Base-by-base conservation (phyloP, 2,888 invertebrate species). In the Noctuana brunneofusca region DNA sequence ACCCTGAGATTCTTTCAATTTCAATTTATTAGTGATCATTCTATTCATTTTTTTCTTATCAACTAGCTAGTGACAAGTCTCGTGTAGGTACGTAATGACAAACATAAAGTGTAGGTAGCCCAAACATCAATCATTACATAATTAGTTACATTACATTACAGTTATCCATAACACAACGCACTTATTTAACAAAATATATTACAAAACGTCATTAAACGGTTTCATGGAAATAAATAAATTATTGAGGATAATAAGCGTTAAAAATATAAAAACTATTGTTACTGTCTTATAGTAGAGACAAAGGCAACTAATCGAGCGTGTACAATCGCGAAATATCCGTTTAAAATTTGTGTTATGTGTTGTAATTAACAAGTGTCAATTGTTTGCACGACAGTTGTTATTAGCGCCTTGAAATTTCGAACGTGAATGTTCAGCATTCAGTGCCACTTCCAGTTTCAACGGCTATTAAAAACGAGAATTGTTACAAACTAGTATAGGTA, bases 341-440 rank as follows among this genome's bases (percentile, higher is more conserved):
- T 53, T 32, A 53, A 60, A 53, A 53, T 49, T 58, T 35, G 41
- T 60, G 53, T 49, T 24, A 24, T 48, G 18, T 55, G 54, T 60
- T 35, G 54, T 22, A 54, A 60, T 60, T 60, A 60, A 38, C 60
- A 54, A 30, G 49, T 62, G 60, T 55, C 60, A 55, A 60, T 62
- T 60, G 54, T 54, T 60, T 54, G 48, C 60, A 48, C 46, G 60
- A 46, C 48, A 54, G 4, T 18, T 32, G 50, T 41, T 57, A 35
- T 32, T 43, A 32, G 32, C 59, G 53, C 43, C 59, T 59, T 53
- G 46, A 53, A 56, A 46, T 46, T 53, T 43, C 18, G 22, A 59
- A 59, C 43, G 53, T 46, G 59, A 59, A 53, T 52, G 59, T 53
- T 59, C 30, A 32, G 11, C 24, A 46, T 56, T 59, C 43, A 53